Conservation (phyloP, 1,140 invertebrate genomes). For the Cotesia glomerata region DNA sequence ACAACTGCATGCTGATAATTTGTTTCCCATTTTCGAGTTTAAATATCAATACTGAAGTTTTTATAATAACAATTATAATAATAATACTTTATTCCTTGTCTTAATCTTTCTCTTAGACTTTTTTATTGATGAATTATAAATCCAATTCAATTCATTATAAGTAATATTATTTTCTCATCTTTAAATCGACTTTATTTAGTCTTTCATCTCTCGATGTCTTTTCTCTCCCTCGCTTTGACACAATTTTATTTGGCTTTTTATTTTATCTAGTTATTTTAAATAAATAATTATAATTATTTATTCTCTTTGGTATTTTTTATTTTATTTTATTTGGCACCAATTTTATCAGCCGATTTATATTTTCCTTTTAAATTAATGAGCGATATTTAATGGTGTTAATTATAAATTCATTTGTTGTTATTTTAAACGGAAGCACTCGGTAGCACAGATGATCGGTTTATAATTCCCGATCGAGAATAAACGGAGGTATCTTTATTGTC, state of each 20-base stretch:
- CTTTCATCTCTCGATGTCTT: slow-evolving; percentile 24
- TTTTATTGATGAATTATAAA: slow-evolving; percentile 1
- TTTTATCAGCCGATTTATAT: slow-evolving; percentile 12
- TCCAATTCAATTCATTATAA: too few relatives aligned
- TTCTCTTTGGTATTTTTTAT: slow-evolving; percentile 22
- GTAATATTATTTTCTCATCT: background rate
- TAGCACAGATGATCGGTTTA: slow-evolving; percentile 41
- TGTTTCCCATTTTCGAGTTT: slow-evolving; percentile 83
- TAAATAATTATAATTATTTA: background rate
- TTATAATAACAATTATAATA: too few relatives aligned
- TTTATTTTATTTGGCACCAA: slow-evolving; percentile 33
- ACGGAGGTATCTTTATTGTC: slow-evolving; percentile 60
- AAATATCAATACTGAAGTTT: background rate
- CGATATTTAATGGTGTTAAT: background rate
- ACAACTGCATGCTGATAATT: slow-evolving; percentile 88
- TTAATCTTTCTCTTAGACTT: slow-evolving; percentile 33
- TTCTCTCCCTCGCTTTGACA: slow-evolving; percentile 36
- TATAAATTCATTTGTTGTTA: slow-evolving; percentile 7
- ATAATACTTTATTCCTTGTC: slow-evolving; percentile 19
- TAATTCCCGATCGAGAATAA: slow-evolving; percentile 50
- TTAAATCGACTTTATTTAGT: slow-evolving; percentile 5
- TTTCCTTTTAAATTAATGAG: slow-evolving; percentile 4
- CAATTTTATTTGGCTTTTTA: slow-evolving; percentile 31
- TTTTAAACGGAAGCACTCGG: slow-evolving; percentile 56
- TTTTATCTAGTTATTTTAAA: background rate